phyloP scores from a whole-genome alignment of 2,113 vertebrate genomes.

The Rutilus rutilus region DNA sequence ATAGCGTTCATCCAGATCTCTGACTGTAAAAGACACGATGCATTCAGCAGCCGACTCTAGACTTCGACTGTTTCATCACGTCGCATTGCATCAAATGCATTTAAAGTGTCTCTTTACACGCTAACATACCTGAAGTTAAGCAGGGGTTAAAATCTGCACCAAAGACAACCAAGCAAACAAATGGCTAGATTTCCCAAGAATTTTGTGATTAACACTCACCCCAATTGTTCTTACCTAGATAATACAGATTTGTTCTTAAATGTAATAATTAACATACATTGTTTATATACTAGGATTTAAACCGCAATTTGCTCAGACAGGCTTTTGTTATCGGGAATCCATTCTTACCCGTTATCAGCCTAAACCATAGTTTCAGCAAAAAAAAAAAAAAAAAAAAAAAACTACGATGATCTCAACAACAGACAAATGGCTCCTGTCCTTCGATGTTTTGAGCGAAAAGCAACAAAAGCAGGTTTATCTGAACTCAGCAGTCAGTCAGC shows the following conservation, averaged over 20 bases:
- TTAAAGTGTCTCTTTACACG: conserved; percentile 18
- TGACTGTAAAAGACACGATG: conserved; percentile 35
- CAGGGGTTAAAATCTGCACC: conserved; percentile 44
- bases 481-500: neutral
- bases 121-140: neutral
- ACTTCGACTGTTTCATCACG: neutral
- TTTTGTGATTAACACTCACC: neutral
- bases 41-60: neutral
- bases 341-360: conserved; percentile 15
- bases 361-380: conserved; percentile 31
- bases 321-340: conserved; percentile 18
- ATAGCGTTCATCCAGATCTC: conserved; percentile 61
- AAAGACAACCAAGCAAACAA: neutral
- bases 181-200: neutral
- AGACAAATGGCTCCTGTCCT: neutral
- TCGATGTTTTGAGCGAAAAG: neutral
- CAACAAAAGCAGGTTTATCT: neutral
- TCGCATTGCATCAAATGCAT: conserved; percentile 36
- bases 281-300: neutral
- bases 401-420: neutral
- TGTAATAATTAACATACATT: neutral
- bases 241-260: neutral
- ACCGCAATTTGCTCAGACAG: neutral
- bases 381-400: neutral
- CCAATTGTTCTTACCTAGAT: neutral